These are phyloP conservation scores for Ophion obscuratus DNA, from an alignment of 2,888 invertebrate species.

Conservation along the genomic window DNA sequence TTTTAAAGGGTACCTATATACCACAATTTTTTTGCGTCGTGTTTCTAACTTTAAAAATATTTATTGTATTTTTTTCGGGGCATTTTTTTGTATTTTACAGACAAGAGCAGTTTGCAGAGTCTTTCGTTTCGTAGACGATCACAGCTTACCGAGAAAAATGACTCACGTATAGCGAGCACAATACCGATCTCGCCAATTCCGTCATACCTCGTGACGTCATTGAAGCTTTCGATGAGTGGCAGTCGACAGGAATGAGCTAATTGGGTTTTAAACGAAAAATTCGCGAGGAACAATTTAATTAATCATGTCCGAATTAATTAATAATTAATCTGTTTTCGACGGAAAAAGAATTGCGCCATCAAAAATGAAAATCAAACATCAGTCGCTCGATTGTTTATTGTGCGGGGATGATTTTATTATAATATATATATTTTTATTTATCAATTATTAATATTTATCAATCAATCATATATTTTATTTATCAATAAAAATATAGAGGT, in stretches of 20 bases:
- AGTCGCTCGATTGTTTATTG: neutral
- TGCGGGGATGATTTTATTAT: too few relatives aligned
- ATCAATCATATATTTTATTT: too few relatives aligned
- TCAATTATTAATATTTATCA: too few relatives aligned
- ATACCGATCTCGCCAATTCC: conserved; percentile 37
- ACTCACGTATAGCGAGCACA: conserved; percentile 48
- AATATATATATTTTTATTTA: too few relatives aligned
- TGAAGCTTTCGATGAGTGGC: neutral
- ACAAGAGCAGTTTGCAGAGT: neutral
- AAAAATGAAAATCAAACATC: neutral
- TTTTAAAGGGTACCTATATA: too few relatives aligned
- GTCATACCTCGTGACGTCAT: conserved; percentile 60
- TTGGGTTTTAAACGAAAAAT: neutral
- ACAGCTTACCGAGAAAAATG: conserved; percentile 9
- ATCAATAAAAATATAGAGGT: too few relatives aligned
- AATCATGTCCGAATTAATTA: neutral
- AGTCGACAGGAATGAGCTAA: conserved; percentile 33
- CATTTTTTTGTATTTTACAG: neutral
- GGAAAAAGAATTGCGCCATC: neutral
- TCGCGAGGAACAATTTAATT: conserved; percentile 15
- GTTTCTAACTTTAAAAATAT: neutral
- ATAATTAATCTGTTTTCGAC: neutral
- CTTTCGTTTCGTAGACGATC: neutral
- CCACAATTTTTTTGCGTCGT: neutral
- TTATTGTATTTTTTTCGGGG: neutral